Percentiles rank a stretch among this genome's conserved stretches.
Evolutionary conservation across 37 sponge, comb jelly and placozoan species (phyloP).

Genomic region (Aplysina aerophoba): DNA sequence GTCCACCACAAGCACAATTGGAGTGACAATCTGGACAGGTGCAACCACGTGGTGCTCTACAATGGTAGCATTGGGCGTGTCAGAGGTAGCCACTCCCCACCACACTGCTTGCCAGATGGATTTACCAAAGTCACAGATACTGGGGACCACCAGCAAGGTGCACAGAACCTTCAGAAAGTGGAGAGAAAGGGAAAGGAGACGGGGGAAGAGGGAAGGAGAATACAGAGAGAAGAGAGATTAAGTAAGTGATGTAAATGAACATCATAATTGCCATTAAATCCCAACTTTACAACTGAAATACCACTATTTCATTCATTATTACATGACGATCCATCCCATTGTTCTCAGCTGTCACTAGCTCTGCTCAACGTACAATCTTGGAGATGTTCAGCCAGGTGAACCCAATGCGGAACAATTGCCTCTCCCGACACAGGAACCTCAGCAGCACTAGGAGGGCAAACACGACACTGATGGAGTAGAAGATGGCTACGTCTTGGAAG

Average conservation of each 20-base stretch:
- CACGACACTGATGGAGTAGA: conserved; percentile 50
- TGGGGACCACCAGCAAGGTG: conserved; percentile 33
- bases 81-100: conserved; percentile 12
- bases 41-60: conserved; percentile 2
- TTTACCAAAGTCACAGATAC: conserved; percentile 47
- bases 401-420: conserved; percentile 14
- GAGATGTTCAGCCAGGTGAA: conserved; percentile 38
- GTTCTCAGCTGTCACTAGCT: background rate
- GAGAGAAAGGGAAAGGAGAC: background rate
- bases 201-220: too few species aligned
- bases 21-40: conserved; percentile 36
- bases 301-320: background rate
- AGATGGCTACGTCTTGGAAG: conserved; percentile 75
- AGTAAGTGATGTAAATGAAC: too few species aligned
- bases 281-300: too few species aligned
- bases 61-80: background rate
- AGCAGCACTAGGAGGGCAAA: conserved; percentile 54
- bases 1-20: conserved; percentile 35
- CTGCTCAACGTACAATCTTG: conserved; percentile 8
- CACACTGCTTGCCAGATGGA: conserved; percentile 28
- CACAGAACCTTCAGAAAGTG: conserved; percentile 29
- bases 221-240: too few species aligned
- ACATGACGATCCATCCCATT: background rate
- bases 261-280: too few species aligned
- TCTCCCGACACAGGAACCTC: conserved; percentile 40